Evolutionary conservation across 2,888 invertebrate species (phyloP).

Genomic region (Itoplectis maculator): DNA sequence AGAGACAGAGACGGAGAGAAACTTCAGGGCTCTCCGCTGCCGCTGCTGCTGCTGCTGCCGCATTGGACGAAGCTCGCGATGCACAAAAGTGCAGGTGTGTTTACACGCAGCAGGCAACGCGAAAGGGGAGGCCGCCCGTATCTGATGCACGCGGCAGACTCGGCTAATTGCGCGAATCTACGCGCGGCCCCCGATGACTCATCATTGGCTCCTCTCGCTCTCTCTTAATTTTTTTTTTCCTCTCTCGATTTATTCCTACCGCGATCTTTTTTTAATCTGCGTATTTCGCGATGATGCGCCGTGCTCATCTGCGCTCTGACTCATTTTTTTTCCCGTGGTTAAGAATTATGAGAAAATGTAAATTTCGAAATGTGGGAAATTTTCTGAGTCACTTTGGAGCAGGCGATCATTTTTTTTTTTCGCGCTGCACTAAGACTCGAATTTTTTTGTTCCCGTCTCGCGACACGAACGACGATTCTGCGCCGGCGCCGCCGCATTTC

Average conservation of each 20-base stretch:
- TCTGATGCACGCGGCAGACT: conserved; percentile 52
- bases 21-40: conserved; percentile 29
- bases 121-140: conserved; percentile 43
- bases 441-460: neutral
- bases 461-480: neutral
- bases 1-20: conserved; percentile 33
- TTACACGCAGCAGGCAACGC: neutral
- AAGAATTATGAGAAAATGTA: neutral
- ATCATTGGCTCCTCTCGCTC: conserved; percentile 28
- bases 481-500: neutral
- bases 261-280: too few species aligned
- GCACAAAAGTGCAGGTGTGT: conserved; percentile 50
- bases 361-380: conserved; percentile 1
- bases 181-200: conserved; percentile 51
- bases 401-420: too few species aligned
- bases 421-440: too few species aligned
- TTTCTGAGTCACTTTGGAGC: neutral
- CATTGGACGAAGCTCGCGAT: conserved; percentile 44
- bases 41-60: conserved; percentile 36
- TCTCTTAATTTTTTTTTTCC: conserved; percentile 32
- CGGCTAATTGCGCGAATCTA: conserved; percentile 65
- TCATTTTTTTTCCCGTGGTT: conserved; percentile 1
- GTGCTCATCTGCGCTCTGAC: too few species aligned
- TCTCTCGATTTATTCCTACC: too few species aligned
- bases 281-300: neutral